Evolutionary conservation across 2,888 invertebrate species (phyloP).

Genomic region (Panorpa germanica): DNA sequence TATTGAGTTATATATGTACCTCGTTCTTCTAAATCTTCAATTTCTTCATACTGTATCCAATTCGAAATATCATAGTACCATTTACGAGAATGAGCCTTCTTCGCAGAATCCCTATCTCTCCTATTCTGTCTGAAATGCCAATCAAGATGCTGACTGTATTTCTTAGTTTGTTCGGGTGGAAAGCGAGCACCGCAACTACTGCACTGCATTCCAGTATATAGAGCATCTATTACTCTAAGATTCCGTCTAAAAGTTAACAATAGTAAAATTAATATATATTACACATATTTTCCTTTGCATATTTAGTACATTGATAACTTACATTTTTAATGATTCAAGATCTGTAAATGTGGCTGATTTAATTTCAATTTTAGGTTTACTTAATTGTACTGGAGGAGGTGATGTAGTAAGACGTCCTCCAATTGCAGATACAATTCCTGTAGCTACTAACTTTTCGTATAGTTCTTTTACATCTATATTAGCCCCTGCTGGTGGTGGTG

Average conservation of each 20-base stretch:
- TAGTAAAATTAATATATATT: constrained; percentile 6
- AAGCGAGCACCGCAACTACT: constrained; percentile 91
- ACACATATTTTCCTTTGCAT: constrained; percentile 1
- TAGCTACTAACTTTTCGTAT: constrained; percentile 68
- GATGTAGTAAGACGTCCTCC: no score
- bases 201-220: constrained; percentile 90
- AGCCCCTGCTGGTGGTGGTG: constrained; percentile 19
- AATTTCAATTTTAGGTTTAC: constrained; percentile 22
- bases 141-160: constrained; percentile 90
- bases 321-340: constrained; percentile 56
- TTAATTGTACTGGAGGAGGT: no score
- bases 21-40: constrained; percentile 77
- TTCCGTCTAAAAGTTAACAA: constrained; percentile 37
- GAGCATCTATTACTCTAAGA: constrained; percentile 39
- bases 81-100: constrained; percentile 64
- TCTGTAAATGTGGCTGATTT: constrained; percentile 45
- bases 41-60: constrained; percentile 89
- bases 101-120: constrained; percentile 64
- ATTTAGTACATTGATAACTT: constrained; percentile 20
- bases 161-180: constrained; percentile 70
- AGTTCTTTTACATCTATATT: constrained; percentile 60
- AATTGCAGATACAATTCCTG: no score
- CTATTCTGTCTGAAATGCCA: constrained; percentile 97
- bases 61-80: constrained; percentile 84
- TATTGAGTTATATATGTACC: constrained; percentile 1